phyloP scores from a whole-genome alignment of 1,140 invertebrate genomes.

The Brachionus sp. region DNA sequence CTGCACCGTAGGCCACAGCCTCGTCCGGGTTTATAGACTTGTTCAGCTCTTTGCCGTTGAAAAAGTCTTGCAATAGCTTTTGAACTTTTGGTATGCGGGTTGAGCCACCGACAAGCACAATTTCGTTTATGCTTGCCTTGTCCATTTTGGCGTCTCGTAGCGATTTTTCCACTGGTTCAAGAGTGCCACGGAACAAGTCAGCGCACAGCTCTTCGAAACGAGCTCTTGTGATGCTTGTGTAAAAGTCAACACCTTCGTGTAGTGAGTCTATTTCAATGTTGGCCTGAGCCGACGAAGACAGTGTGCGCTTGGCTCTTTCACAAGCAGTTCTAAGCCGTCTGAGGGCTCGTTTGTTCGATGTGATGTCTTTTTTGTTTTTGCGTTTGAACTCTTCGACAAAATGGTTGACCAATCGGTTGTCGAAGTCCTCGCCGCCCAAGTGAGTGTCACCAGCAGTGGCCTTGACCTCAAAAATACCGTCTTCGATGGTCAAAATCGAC shows the following conservation, averaged over 20 bases:
- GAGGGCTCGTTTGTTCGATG: constrained; percentile 86
- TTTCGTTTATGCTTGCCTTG: constrained; percentile 96
- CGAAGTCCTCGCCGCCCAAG: too few species aligned
- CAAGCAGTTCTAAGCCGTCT: constrained; percentile 93
- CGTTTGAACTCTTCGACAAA: constrained; percentile 98
- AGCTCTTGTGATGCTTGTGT: constrained; percentile 91
- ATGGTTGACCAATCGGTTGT: constrained; percentile 95
- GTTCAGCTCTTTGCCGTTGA: constrained; percentile 92
- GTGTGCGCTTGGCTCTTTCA: constrained; percentile 94
- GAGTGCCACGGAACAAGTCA: constrained; percentile 94
- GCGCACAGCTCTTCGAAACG: constrained; percentile 99
- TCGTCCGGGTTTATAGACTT: constrained; percentile 94
- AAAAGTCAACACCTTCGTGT: constrained; percentile 98
- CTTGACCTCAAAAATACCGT: constrained; percentile 82
- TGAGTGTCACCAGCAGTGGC: constrained; percentile 98
- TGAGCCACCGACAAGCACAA: constrained; percentile 95
- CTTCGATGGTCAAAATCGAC: constrained; percentile 95
- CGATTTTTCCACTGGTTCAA: constrained; percentile 80
- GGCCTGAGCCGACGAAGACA: constrained; percentile 90
- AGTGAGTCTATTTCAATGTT: constrained; percentile 98
- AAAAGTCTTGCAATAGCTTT: constrained; percentile 96
- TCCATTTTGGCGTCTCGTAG: constrained; percentile 97
- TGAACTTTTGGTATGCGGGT: constrained; percentile 99
- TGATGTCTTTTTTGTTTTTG: constrained; percentile 95
- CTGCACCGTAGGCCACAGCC: constrained; percentile 81